Conservation (phyloP, 2,797 vertebrate species). For the Dermochelys coriacea region DNA sequence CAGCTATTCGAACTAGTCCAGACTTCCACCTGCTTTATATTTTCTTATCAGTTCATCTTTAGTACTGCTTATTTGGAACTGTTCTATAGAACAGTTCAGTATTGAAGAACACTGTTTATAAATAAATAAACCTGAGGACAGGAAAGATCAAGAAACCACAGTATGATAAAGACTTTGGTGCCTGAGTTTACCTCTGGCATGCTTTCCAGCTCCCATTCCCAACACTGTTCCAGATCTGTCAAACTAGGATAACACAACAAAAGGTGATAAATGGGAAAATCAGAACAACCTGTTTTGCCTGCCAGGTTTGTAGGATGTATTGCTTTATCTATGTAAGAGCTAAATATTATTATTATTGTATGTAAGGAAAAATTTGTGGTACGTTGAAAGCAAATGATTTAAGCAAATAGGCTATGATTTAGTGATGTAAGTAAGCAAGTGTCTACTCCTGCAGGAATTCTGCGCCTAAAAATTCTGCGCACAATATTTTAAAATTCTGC, state of each 20-base stretch:
- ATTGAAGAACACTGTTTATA: not conserved
- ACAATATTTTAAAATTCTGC: no score
- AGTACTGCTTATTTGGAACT: not conserved
- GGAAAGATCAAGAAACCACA: not conserved
- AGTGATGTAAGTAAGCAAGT: not conserved
- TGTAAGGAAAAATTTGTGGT: not conserved
- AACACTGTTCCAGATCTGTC: conserved; percentile 1
- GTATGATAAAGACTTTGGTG: not conserved
- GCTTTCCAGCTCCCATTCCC: not conserved
- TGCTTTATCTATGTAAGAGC: not conserved
- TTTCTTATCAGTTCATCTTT: not conserved
- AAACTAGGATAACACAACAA: not conserved
- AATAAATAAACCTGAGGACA: not conserved
- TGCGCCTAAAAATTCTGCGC: no score
- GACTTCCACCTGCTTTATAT: not conserved
- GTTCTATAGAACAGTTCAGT: not conserved
- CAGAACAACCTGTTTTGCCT: not conserved
- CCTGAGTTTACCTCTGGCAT: not conserved
- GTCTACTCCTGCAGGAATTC: no score
- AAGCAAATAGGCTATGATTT: not conserved
- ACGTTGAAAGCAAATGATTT: not conserved
- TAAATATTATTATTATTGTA: not conserved
- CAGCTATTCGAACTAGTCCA: not conserved
- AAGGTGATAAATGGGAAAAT: not conserved
- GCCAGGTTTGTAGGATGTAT: not conserved